These are phyloP conservation scores for Tetramorium simillimum DNA, from an alignment of 1,140 invertebrate species.

Conservation along the genomic window DNA sequence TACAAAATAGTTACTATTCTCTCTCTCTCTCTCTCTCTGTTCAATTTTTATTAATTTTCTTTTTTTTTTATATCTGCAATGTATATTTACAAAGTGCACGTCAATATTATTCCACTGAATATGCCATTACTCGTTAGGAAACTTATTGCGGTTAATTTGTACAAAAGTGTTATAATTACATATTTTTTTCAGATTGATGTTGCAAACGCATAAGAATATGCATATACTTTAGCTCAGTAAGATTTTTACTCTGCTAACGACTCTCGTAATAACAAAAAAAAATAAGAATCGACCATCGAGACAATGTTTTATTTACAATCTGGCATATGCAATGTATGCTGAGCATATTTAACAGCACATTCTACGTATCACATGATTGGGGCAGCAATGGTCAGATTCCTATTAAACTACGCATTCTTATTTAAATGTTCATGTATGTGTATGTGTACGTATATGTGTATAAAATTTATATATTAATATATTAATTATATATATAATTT, in stretches of 20 bases:
- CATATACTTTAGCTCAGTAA: background rate
- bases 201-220: background rate
- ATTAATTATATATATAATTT: background rate
- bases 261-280: background rate
- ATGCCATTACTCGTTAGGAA: slow-evolving; percentile 33
- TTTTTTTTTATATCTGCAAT: background rate
- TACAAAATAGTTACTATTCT: background rate
- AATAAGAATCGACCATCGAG: slow-evolving; percentile 55
- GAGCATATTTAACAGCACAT: slow-evolving; percentile 60
- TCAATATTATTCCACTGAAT: background rate
- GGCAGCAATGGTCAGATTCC: slow-evolving; percentile 30
- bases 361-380: slow-evolving; percentile 62
- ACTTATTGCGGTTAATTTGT: slow-evolving; percentile 25
- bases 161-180: background rate
- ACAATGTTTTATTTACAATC: slow-evolving; percentile 77
- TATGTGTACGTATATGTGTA: background rate
- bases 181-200: background rate
- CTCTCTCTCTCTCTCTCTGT: background rate
- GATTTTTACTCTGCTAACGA: background rate
- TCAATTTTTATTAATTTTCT: background rate
- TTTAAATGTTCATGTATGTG: slow-evolving; percentile 14
- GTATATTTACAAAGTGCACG: slow-evolving; percentile 22
- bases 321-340: slow-evolving; percentile 64
- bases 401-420: slow-evolving; percentile 3
- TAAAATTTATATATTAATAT: slow-evolving; percentile 5